Evolutionary conservation across 2,797 vertebrate genomes (phyloP).

Genomic region (Carapus acus): DNA sequence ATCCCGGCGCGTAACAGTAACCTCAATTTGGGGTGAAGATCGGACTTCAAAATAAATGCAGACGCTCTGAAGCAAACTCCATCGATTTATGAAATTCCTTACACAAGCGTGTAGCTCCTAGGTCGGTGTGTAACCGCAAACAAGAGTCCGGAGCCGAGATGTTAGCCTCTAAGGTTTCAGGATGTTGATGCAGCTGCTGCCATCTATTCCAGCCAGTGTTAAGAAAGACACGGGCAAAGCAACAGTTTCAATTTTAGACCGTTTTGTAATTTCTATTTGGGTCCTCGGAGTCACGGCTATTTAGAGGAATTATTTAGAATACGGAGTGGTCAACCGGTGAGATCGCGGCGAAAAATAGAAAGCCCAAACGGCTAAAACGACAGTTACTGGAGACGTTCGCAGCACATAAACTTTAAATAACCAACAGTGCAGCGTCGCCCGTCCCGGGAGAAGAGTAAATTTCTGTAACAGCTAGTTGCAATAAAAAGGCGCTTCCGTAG

Average conservation of each 20-base stretch:
- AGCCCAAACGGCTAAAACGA: no score
- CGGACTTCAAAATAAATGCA: constrained; percentile 12
- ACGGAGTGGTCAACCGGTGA: no score
- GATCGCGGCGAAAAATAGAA: no score
- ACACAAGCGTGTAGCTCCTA: constrained; percentile 11
- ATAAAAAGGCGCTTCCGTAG: not conserved
- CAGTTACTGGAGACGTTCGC: no score
- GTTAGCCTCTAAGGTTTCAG: constrained; percentile 63
- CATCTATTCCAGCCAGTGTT: constrained; percentile 62
- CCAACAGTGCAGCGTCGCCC: not conserved
- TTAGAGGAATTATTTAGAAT: no score
- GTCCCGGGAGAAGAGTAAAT: no score
- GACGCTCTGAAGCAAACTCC: constrained; percentile 25
- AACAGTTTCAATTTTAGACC: constrained; percentile 52
- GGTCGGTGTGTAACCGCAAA: constrained; percentile 37
- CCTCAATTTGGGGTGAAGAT: constrained; percentile 24
- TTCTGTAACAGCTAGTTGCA: no score
- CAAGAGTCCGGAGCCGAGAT: constrained; percentile 42
- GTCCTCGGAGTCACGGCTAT: no score
- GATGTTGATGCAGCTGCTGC: constrained; percentile 70
- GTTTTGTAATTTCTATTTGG: not conserved
- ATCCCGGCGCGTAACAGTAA: constrained; percentile 36
- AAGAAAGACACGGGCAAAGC: constrained; percentile 34
- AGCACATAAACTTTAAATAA: constrained; percentile 9
- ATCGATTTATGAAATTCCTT: constrained; percentile 24